Evolutionary conservation across 2,888 invertebrate genomes (phyloP).

Genomic region (Eugnorisma glareosa): DNA sequence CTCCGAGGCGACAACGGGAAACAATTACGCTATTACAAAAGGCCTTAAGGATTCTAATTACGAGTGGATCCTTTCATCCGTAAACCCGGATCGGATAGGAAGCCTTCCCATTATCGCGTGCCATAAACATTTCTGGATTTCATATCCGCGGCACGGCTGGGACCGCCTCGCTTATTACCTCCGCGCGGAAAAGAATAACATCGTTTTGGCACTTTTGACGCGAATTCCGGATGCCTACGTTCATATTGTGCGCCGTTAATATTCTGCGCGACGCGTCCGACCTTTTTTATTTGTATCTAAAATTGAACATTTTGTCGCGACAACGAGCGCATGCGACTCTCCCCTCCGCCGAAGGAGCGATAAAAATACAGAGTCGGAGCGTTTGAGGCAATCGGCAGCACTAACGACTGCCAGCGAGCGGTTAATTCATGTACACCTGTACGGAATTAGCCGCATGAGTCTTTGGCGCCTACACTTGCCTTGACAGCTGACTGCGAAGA

Average conservation of each 20-base stretch:
- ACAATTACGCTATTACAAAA: slow-evolving; percentile 87
- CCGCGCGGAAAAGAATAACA: slow-evolving; percentile 90
- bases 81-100: slow-evolving; percentile 86
- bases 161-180: slow-evolving; percentile 88
- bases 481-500: slow-evolving; percentile 12
- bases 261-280: slow-evolving; percentile 89
- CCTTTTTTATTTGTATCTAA: slow-evolving; percentile 91
- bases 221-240: slow-evolving; percentile 89
- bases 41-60: slow-evolving; percentile 88
- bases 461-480: slow-evolving; percentile 8
- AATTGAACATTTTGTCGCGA: slow-evolving; percentile 90
- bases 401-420: slow-evolving; percentile 78
- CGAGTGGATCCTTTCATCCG: slow-evolving; percentile 84
- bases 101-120: slow-evolving; percentile 85
- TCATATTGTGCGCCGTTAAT: slow-evolving; percentile 90
- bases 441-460: slow-evolving; percentile 68
- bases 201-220: slow-evolving; percentile 90
- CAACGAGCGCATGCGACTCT: slow-evolving; percentile 86
- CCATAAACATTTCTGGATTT: slow-evolving; percentile 90
- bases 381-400: slow-evolving; percentile 80
- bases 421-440: slow-evolving; percentile 78
- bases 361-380: slow-evolving; percentile 85
- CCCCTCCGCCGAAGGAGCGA: slow-evolving; percentile 85
- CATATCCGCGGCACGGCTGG: slow-evolving; percentile 88
- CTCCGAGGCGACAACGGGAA: slow-evolving; percentile 85